Percentiles rank a stretch among this genome's conserved stretches.
These are phyloP conservation scores for Oligia fasciuncula DNA, from an alignment of 2,888 invertebrate genomes.

Conservation along the genomic window DNA sequence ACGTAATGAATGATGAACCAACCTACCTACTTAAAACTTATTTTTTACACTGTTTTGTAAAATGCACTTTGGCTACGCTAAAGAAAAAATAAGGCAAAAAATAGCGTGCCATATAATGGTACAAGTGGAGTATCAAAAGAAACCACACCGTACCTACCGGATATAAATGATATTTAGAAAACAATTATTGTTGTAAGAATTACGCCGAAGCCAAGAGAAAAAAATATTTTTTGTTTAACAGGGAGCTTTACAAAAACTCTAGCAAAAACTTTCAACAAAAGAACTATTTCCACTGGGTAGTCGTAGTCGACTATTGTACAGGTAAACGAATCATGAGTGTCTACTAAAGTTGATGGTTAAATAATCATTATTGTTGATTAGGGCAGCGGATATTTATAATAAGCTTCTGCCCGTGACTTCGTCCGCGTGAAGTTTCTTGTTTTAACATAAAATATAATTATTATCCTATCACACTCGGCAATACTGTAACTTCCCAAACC, in stretches of 20 bases:
- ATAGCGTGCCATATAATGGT: constrained; percentile 7
- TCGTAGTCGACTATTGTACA: constrained; percentile 61
- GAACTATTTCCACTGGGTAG: constrained; percentile 64
- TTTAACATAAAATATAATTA: not conserved
- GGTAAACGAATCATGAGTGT: constrained; percentile 62
- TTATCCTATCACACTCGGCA: not conserved
- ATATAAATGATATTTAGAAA: constrained; percentile 71
- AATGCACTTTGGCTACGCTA: not conserved
- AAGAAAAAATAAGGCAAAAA: not conserved
- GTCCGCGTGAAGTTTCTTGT: not conserved
- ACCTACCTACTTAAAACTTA: not conserved
- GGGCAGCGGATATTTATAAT: not conserved
- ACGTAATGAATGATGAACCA: too few species aligned
- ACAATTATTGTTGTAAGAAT: constrained; percentile 71
- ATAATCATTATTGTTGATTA: constrained; percentile 29
- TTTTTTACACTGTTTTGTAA: not conserved
- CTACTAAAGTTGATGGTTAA: constrained; percentile 48
- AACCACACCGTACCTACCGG: constrained; percentile 66
- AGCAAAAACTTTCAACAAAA: constrained; percentile 72
- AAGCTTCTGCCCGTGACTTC: not conserved
- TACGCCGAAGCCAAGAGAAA: constrained; percentile 60
- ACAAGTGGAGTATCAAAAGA: constrained; percentile 47
- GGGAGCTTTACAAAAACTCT: constrained; percentile 69
- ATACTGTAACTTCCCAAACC: not conserved
- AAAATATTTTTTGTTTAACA: constrained; percentile 52